A percentile compares a stretch with the other conserved stretches of the same genome.
These are phyloP conservation scores for Lasioglossum pauxillum DNA, from an alignment of 2,888 invertebrate genomes.

Conservation along the genomic window DNA sequence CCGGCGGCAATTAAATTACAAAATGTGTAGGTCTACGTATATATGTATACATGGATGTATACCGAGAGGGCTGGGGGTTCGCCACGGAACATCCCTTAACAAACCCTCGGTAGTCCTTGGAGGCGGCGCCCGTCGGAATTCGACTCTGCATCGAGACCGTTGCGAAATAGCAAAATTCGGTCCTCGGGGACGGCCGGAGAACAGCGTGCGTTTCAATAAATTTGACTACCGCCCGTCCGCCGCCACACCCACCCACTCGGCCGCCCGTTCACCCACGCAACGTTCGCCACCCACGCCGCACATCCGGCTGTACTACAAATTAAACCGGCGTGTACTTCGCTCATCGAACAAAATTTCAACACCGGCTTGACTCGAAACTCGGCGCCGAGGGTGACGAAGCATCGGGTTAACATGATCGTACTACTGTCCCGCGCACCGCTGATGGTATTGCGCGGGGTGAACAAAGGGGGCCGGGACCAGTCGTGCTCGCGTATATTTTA, in stretches of 20 bases:
- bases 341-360: constrained; percentile 75
- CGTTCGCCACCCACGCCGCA: constrained; percentile 48
- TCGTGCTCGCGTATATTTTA: constrained; percentile 31
- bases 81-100: constrained; percentile 66
- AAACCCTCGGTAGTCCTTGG: constrained; percentile 56
- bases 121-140: constrained; percentile 41
- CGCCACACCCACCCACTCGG: constrained; percentile 9
- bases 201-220: constrained; percentile 71
- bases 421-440: constrained; percentile 45
- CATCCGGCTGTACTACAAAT: constrained; percentile 70
- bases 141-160: constrained; percentile 61
- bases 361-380: constrained; percentile 70
- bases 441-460: constrained; percentile 29
- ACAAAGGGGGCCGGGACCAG: constrained; percentile 3
- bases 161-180: constrained; percentile 58
- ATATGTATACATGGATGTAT: not conserved
- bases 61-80: not conserved
- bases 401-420: constrained; percentile 70
- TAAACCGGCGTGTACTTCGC: constrained; percentile 72
- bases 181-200: constrained; percentile 54
- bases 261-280: not conserved
- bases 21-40: constrained; percentile 21
- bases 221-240: constrained; percentile 63
- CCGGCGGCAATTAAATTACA: constrained; percentile 58
- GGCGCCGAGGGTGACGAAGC: constrained; percentile 71